Evolutionary conservation across 2,113 vertebrate species (phyloP), one percentile per base, ranked within the genome.

Genomic region (Chroicocephalus ridibundus): DNA sequence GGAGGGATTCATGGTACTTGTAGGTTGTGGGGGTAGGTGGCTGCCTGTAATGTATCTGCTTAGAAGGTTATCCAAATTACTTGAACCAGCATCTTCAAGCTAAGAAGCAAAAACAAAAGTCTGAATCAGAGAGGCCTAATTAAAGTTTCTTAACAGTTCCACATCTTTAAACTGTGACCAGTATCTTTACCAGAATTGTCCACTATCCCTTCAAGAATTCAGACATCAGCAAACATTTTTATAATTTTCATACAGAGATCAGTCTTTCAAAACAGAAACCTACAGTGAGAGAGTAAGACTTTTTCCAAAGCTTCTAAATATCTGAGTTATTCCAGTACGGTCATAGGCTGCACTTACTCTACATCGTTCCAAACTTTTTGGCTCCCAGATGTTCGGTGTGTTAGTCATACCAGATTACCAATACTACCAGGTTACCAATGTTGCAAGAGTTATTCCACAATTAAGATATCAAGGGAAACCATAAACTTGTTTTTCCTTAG

Each of bases 21-120:
- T 97, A 38, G 98, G 98, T 22, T 99, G 98, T 61, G 98, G 98
- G 61, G 98, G 98, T 75, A 99, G 98, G n/a, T 99, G 99, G 97
- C 98, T 99, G 96, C 99, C 98, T 90, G 98, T 98, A 89, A 99
- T 99, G 94, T 99, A 99, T 83, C 99, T 99, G 88, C 98, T 99
- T 77, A 99, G 98, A 77, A 99, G 98, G 97, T 99, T 98, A 97
- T 99, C 99, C 89, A 99, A 98, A 96, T 94, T 99, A 97, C 97
- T 99, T 62, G 99, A 99, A 78, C 99, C 99, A 79, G 99, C 99
- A 97, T 99, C 99, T 98, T 99, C 99, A 97, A 99, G 97, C 99
- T 99, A 78, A 78, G 83, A 69, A 97, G 57, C 16, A 86, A 94
- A 96, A 84, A 66, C 70, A 94, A n/a, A 77, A 90, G 61, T 24